These are phyloP conservation scores for Temnothorax unifasciatus DNA, from an alignment of 2,888 invertebrate genomes.

Conservation along the genomic window DNA sequence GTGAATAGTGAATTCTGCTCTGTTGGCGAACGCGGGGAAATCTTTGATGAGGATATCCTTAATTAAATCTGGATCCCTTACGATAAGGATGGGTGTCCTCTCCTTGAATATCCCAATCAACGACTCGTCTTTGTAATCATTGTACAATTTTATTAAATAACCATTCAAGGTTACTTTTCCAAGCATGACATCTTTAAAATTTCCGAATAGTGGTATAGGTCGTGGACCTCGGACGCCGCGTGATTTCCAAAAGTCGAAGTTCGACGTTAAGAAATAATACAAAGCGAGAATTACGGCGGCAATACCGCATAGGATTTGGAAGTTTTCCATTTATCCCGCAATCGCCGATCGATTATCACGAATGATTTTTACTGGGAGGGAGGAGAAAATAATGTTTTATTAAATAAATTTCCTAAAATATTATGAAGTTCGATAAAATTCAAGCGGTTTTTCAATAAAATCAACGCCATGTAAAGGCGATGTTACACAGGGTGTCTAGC, in stretches of 20 bases:
- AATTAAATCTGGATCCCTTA: background rate
- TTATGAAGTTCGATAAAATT: background rate
- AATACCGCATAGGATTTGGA: background rate
- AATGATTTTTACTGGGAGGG: background rate
- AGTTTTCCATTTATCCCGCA: background rate
- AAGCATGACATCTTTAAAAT: background rate
- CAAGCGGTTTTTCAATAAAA: no score
- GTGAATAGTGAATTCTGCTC: background rate
- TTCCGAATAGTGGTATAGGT: background rate
- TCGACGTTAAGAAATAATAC: background rate
- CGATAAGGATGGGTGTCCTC: background rate
- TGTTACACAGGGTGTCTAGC: no score
- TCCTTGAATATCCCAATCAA: background rate
- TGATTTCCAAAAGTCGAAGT: background rate
- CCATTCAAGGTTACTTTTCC: background rate
- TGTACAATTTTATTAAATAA: background rate
- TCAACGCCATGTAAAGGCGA: no score
- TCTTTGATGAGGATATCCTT: background rate
- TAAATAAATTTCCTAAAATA: background rate
- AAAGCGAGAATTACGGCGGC: background rate
- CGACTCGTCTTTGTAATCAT: background rate
- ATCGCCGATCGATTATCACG: background rate
- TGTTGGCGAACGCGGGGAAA: background rate
- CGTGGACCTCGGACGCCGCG: background rate
- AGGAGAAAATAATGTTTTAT: background rate